A percentile compares a stretch with the other conserved stretches of the same genome.
Evolutionary conservation across 2,888 invertebrate genomes (phyloP).

Genomic region (Mimachlamys varia): DNA sequence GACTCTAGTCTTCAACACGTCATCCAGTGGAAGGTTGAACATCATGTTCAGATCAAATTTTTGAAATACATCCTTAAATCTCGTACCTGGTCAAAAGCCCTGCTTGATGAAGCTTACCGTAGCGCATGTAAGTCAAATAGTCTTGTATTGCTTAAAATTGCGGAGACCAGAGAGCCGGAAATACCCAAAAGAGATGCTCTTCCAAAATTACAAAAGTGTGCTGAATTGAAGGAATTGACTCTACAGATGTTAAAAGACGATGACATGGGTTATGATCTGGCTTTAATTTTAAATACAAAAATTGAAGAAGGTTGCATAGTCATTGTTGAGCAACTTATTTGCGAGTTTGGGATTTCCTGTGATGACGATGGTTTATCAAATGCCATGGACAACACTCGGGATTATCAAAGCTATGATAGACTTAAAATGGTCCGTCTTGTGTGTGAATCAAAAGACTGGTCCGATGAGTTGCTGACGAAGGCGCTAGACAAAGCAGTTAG

Average conservation of each 20-base stretch:
- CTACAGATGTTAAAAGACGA: background rate
- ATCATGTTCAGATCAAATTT: background rate
- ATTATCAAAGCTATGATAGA: background rate
- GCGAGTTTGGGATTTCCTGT: background rate
- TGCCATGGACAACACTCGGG: background rate
- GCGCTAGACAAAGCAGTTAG: background rate
- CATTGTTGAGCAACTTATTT: background rate
- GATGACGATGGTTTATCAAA: background rate
- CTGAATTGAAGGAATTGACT: background rate
- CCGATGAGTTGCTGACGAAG: background rate
- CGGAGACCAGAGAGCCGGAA: background rate
- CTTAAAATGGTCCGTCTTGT: background rate
- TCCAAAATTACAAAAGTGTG: background rate
- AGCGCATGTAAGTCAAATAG: background rate
- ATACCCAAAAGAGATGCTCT: background rate
- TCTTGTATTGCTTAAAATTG: background rate
- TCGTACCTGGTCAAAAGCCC: background rate
- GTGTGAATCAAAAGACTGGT: background rate
- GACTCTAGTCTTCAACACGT: background rate
- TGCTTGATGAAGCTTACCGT: background rate
- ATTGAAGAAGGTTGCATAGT: background rate
- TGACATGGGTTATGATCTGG: background rate
- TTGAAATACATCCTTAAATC: background rate
- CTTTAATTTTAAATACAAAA: background rate
- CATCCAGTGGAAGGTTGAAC: background rate